Evolutionary conservation across 2,113 vertebrate species (phyloP), one percentile per base, ranked within the genome.

Genomic region (Poecilia latipinna): DNA sequence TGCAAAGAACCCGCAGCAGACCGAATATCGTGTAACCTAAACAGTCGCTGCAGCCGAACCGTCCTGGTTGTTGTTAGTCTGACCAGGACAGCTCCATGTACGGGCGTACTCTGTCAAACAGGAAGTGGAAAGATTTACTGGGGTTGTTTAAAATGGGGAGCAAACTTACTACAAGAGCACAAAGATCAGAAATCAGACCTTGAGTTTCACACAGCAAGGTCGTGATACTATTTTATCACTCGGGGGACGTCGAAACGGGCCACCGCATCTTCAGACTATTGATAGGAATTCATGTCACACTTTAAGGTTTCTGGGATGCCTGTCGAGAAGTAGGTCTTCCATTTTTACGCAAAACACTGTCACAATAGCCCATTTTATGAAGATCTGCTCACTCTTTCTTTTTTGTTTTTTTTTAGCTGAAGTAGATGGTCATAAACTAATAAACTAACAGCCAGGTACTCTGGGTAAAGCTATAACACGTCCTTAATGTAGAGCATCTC

Each of bases 211-310:
- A 22, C 75, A 90, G 79, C 4, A 66, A 89, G 92, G 89, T 73
- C 74, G 71, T 37, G 75, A 70, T 73, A 88, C 77, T 81, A 61
- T 86, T 87, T 78, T 75, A 71, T 74, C 66, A 29, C 90, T 73
- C 88, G 0, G 63, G 91, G 82, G 92, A 88, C 48, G 33, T 80
- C 65, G 60, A 89, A 91, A 80, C 83, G 78, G 88, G 89, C 70
- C 86, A 86, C 29, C 1, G 11, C 82, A 80, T 83, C 75, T 77
- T 29, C 71, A 78, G 68, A 74, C 85, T 80, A 85, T 80, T 86
- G 87, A 89, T 76, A 84, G 80, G 77, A 72, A 79, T 66, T 60
- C 17, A 66, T 69, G 77, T 77, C 60, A 61, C 64, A 37, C 70
- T 80, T 86, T 71, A 82, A 70, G 75, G 75, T 84, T 90, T 90